Percentiles rank a stretch among this genome's conserved stretches.
These are phyloP conservation scores for Scomber japonicus DNA, from an alignment of 2,113 vertebrate species.

Conservation along the genomic window DNA sequence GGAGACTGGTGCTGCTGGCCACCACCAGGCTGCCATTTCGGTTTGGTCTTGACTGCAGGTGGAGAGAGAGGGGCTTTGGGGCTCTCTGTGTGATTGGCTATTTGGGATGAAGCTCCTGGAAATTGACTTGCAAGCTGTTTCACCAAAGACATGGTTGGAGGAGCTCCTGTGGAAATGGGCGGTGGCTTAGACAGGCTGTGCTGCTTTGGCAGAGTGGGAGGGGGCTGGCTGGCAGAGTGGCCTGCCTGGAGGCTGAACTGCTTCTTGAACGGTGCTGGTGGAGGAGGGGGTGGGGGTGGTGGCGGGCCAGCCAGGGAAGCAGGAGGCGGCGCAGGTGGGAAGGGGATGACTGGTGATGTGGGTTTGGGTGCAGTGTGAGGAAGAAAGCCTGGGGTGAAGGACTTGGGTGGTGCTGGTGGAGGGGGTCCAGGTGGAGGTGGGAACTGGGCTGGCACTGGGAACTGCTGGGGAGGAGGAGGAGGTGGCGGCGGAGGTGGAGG, in stretches of 20 bases:
- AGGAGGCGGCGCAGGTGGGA: constrained; percentile 72
- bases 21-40: constrained; percentile 92
- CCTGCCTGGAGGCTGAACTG: constrained; percentile 83
- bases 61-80: constrained; percentile 88
- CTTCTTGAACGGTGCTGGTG: constrained; percentile 86
- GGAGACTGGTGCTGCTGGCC: constrained; percentile 86
- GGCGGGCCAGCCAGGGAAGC: constrained; percentile 55
- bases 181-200: constrained; percentile 88
- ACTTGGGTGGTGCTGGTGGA: constrained; percentile 87
- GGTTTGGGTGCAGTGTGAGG: constrained; percentile 83
- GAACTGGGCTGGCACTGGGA: constrained; percentile 68
- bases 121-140: constrained; percentile 94
- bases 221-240: constrained; percentile 80
- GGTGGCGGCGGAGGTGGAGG: constrained; percentile 75
- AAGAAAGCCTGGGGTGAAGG: constrained; percentile 79
- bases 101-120: constrained; percentile 82
- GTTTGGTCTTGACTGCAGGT: constrained; percentile 95
- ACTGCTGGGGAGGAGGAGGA: constrained; percentile 70
- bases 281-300: constrained; percentile 78
- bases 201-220: constrained; percentile 91
- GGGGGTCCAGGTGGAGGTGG: constrained; percentile 71
- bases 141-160: constrained; percentile 86
- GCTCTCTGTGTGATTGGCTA: constrained; percentile 69
- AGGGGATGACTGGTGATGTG: constrained; percentile 70
- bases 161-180: constrained; percentile 34